These are phyloP conservation scores for Cryptoleucopteryx plumbea DNA, from an alignment of 2,113 vertebrate genomes.

Conservation along the genomic window DNA sequence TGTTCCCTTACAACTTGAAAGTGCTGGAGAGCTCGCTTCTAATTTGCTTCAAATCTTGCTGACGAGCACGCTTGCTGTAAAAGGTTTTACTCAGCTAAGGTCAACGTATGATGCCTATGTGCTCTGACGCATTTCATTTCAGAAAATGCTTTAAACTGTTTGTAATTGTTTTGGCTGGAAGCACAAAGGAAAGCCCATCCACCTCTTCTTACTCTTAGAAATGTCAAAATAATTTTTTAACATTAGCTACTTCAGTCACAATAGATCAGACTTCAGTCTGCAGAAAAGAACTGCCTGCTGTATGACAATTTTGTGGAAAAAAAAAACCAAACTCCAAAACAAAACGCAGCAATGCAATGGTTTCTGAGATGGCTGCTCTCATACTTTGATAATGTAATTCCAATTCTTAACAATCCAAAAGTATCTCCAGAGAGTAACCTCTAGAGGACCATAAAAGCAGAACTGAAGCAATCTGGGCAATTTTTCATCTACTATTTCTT, in stretches of 20 bases:
- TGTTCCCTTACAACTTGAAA: background rate
- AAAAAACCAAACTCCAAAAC: background rate
- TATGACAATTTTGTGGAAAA: background rate
- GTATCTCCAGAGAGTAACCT: background rate
- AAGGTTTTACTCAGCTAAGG: background rate
- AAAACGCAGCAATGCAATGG: background rate
- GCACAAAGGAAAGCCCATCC: background rate
- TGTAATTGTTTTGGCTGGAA: background rate
- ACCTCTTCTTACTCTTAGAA: background rate
- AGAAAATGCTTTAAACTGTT: background rate
- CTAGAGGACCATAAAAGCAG: background rate
- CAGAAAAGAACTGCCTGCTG: background rate
- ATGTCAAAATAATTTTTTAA: background rate
- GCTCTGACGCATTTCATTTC: background rate
- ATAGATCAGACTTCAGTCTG: background rate
- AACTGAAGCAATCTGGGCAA: background rate
- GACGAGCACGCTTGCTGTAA: background rate
- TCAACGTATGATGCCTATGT: background rate
- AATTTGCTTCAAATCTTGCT: background rate
- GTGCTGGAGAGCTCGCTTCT: background rate
- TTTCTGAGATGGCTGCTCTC: background rate
- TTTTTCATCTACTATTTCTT: background rate
- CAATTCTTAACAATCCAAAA: background rate
- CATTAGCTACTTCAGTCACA: background rate
- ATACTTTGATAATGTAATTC: background rate